Conservation (phyloP, 2,797 vertebrate species). For the Propithecus deckenii region DNA sequence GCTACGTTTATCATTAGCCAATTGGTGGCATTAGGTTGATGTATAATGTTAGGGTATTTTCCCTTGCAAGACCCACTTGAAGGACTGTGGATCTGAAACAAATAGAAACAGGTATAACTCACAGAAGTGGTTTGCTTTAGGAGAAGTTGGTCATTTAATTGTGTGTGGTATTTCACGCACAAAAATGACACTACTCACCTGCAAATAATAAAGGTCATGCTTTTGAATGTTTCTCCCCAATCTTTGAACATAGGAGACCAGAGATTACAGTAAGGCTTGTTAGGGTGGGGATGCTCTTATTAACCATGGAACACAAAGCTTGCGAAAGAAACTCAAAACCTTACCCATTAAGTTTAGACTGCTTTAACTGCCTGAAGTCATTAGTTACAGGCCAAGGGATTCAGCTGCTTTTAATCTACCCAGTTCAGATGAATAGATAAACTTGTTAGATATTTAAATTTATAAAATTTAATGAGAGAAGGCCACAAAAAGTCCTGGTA, state of each 20-base stretch:
- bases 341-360: background rate
- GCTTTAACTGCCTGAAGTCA: background rate
- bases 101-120: background rate
- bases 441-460: slow-evolving; percentile 1
- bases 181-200: background rate
- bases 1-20: background rate
- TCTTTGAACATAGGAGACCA: background rate
- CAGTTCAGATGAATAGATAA: slow-evolving; percentile 6
- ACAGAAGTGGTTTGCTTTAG: background rate
- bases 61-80: background rate
- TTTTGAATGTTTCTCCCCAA: background rate
- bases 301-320: background rate
- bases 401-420: slow-evolving; percentile 39
- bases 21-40: background rate
- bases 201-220: background rate
- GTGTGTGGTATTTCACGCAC: background rate
- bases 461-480: background rate
- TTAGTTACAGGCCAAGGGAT: background rate
- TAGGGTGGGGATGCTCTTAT: background rate
- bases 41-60: background rate
- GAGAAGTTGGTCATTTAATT: background rate
- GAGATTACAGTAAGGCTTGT: background rate
- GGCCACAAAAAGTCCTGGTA: background rate
- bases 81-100: background rate
- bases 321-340: background rate